These are phyloP conservation scores for Cosmia trapezina DNA, from an alignment of 2,888 invertebrate species.

Conservation along the genomic window DNA sequence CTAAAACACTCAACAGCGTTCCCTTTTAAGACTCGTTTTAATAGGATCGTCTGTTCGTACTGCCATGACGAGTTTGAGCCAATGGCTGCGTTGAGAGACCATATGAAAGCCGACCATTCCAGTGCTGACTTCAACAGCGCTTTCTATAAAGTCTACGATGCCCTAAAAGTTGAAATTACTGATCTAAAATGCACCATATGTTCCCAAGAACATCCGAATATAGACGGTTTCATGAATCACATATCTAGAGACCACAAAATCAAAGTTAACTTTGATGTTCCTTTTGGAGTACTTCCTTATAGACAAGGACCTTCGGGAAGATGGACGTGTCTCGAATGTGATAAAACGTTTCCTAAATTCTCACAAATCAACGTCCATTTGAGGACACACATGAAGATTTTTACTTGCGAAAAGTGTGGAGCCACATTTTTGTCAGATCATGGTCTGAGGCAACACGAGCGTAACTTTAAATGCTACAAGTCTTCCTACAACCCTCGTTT, in stretches of 20 bases:
- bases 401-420: constrained; percentile 85
- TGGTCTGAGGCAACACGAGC: constrained; percentile 83
- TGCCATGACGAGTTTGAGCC: constrained; percentile 86
- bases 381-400: constrained; percentile 84
- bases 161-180: constrained; percentile 85
- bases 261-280: constrained; percentile 82
- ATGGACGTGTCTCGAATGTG: constrained; percentile 86
- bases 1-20: constrained; percentile 85
- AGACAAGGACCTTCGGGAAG: constrained; percentile 79
- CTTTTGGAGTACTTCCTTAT: constrained; percentile 86
- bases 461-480: constrained; percentile 85
- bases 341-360: constrained; percentile 83
- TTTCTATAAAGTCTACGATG: constrained; percentile 86
- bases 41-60: constrained; percentile 86
- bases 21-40: constrained; percentile 87
- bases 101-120: constrained; percentile 79
- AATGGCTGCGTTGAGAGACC: constrained; percentile 83
- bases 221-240: constrained; percentile 84
- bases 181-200: constrained; percentile 84
- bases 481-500: constrained; percentile 85
- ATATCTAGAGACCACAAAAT: constrained; percentile 80
- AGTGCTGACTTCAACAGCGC: constrained; percentile 86
- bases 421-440: constrained; percentile 86
- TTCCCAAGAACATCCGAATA: constrained; percentile 74
- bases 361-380: constrained; percentile 85